Evolutionary conservation across 2,888 invertebrate genomes (phyloP), one percentile per base, ranked within the genome.

Genomic region (Drosophila ezoana): DNA sequence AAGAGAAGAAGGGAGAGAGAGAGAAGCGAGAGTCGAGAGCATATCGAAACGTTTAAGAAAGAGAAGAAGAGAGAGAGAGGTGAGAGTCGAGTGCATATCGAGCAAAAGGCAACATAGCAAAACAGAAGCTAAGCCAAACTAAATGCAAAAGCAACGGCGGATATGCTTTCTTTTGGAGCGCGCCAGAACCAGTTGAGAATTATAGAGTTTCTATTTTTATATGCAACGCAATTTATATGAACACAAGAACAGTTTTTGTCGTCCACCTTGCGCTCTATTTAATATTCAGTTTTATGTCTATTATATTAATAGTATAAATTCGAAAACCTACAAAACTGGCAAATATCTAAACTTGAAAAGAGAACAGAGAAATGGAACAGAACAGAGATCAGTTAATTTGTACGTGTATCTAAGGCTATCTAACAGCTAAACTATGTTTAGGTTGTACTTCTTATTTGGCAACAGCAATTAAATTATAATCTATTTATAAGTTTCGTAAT

Each of bases 131-230:
- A 73, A 48, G 63, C 75, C 75, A 53, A 41, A 14, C 57, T 13
- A 44, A n/a, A 40, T 20, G 10, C 35, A 28, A 56, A 33, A 16
- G 43, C 37, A 52, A 53, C 28, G 28, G 35, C 35, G 11, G 35
- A 35, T 37, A 28, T 10, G 37, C 11, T 13, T 23, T 14, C 11
- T 32, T 33, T 47, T 32, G 43, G 54, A 10, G 20, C 18, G 43
- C 48, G 37, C 37, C 20, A 52, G 32, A 52, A 53, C 47, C 52
- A 62, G 49, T 68, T 69, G 67, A 74, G 62, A 66, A 72, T 62
- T 33, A 84, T 61, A 84, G 61, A 87, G 82, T 87, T 82, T 82
- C 75, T 82, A 82, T 82, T 82, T 82, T 82, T 82, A 87, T 82
- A 82, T 65, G 74, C 78, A 74, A 60, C 52, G 59, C 74, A 78